These are phyloP conservation scores for Neotoma lepida DNA, from an alignment of 2,113 vertebrate species.

Conservation along the genomic window DNA sequence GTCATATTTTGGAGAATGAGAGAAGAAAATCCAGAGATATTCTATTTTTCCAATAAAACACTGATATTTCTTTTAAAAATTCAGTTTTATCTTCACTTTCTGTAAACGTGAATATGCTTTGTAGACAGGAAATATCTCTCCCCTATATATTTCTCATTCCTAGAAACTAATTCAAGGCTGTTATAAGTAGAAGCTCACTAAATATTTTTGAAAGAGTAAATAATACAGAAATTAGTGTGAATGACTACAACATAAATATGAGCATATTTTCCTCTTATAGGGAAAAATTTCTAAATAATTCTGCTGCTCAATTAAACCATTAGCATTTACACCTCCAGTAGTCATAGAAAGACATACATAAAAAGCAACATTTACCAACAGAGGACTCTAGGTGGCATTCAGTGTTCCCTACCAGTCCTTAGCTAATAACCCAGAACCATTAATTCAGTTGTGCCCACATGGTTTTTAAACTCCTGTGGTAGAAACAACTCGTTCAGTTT, in stretches of 20 bases:
- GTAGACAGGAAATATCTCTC: background rate
- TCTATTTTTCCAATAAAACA: background rate
- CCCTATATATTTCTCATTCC: background rate
- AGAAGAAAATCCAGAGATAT: background rate
- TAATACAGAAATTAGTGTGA: slow-evolving; percentile 8
- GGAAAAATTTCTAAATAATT: slow-evolving; percentile 35
- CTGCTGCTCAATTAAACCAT: background rate
- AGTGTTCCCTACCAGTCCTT: background rate
- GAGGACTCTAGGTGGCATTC: background rate
- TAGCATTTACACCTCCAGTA: background rate
- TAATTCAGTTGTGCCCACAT: slow-evolving; percentile 3
- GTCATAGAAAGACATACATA: background rate
- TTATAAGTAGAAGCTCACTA: background rate
- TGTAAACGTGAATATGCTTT: background rate
- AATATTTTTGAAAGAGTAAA: slow-evolving; percentile 34
- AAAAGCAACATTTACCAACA: background rate
- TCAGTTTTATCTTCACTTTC: background rate
- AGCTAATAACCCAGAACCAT: background rate
- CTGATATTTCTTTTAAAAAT: slow-evolving; percentile 27
- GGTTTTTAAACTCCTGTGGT: background rate
- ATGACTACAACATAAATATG: background rate
- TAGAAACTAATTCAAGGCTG: background rate
- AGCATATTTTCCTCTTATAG: background rate
- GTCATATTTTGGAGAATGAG: background rate
- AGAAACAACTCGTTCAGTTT: background rate